phyloP scores from a whole-genome alignment of 2,888 invertebrate species.

The Flexamia atlantica region DNA sequence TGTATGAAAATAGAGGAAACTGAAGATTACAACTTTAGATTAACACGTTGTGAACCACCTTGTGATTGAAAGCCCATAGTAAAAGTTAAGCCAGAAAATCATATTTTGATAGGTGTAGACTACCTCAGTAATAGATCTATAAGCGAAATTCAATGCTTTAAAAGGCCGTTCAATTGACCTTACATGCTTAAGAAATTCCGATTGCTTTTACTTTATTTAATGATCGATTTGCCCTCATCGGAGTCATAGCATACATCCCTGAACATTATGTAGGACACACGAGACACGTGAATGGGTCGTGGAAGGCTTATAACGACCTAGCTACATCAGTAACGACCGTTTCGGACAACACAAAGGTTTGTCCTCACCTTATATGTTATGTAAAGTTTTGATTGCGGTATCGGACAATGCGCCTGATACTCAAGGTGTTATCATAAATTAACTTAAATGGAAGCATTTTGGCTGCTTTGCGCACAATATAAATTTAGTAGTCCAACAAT shows the following conservation, averaged over 20 bases:
- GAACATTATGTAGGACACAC: neutral
- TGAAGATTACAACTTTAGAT: neutral
- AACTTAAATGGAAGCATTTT: too few relatives aligned
- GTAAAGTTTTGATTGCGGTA: too few relatives aligned
- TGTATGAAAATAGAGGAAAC: neutral
- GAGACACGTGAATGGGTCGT: neutral
- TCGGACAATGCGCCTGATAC: too few relatives aligned
- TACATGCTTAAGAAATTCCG: neutral
- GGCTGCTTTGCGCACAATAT: too few relatives aligned
- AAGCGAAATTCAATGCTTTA: neutral
- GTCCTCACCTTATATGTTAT: neutral
- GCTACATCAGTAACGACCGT: neutral
- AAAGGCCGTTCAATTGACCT: neutral
- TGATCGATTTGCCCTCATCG: neutral
- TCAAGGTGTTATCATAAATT: too few relatives aligned
- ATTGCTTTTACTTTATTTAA: neutral
- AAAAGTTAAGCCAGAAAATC: neutral
- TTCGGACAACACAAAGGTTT: neutral
- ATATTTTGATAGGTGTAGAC: neutral
- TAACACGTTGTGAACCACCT: neutral
- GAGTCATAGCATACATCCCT: neutral
- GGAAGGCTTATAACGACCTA: neutral
- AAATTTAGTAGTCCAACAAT: too few relatives aligned
- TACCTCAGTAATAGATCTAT: neutral
- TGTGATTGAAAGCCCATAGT: neutral